Percentiles rank a stretch among this genome's conserved stretches.
Evolutionary conservation across 1,140 invertebrate species (phyloP).

Genomic region (Pseudachorutes palmiensis): DNA sequence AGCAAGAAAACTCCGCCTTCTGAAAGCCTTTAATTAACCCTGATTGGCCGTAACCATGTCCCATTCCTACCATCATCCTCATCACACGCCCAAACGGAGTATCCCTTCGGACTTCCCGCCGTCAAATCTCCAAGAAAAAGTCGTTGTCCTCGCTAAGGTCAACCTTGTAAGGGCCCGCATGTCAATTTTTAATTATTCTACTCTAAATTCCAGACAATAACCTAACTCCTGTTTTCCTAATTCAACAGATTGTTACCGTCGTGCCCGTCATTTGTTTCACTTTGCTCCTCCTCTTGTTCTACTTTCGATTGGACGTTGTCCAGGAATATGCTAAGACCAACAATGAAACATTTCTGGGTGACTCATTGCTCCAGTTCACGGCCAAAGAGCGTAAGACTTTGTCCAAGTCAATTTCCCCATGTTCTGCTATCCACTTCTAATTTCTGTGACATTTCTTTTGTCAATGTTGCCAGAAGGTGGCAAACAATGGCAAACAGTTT

Average conservation of each 20-base stretch:
- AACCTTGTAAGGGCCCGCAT: background rate
- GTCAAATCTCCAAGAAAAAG: constrained; percentile 13
- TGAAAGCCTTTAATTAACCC: background rate
- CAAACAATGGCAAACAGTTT: constrained; percentile 9
- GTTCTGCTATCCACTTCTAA: background rate
- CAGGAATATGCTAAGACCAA: constrained; percentile 7
- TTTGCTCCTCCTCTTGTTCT: constrained; percentile 2
- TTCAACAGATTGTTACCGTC: background rate
- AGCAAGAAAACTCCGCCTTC: background rate
- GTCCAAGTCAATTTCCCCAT: background rate
- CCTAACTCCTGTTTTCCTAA: background rate
- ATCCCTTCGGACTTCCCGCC: constrained; percentile 7
- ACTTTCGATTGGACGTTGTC: background rate
- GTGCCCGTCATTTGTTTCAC: background rate
- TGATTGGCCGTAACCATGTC: constrained; percentile 11
- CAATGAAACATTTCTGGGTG: constrained; percentile 7
- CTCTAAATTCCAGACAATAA: background rate
- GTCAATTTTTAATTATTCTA: background rate
- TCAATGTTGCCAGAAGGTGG: constrained; percentile 1
- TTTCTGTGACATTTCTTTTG: background rate
- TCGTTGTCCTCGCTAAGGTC: constrained; percentile 11
- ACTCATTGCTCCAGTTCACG: background rate
- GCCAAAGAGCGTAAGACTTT: background rate
- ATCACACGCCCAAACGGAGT: constrained; percentile 6
- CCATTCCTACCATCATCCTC: constrained; percentile 14